Conservation (phyloP, 92 coral and sea anemone genomes). For the Epizoanthus ramosus region DNA sequence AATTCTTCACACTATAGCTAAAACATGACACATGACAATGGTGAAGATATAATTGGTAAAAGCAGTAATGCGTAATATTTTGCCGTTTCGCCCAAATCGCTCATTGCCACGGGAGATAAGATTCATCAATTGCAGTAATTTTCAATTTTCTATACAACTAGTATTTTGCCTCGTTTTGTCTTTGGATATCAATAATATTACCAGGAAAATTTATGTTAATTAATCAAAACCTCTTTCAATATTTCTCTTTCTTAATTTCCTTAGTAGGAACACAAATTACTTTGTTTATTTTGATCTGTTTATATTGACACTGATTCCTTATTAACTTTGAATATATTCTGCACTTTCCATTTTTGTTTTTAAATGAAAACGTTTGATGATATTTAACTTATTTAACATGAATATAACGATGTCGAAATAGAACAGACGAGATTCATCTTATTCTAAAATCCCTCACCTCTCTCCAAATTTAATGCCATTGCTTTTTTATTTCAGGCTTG, state of each 20-base stretch:
- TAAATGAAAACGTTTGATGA: too few species aligned
- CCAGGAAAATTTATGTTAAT: not conserved
- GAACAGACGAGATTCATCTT: not conserved
- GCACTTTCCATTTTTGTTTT: too few species aligned
- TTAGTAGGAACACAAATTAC: not conserved
- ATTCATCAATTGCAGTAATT: not conserved
- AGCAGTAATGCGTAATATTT: too few species aligned
- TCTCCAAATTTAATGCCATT: not conserved
- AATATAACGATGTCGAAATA: too few species aligned
- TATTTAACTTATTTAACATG: too few species aligned
- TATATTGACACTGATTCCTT: not conserved
- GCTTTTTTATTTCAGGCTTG: not conserved
- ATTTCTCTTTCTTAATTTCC: not conserved
- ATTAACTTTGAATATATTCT: not conserved
- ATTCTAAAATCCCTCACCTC: not conserved
- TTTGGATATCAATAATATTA: constrained; percentile 1
- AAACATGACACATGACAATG: not conserved
- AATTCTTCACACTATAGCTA: not conserved
- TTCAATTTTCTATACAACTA: not conserved
- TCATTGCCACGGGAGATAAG: not conserved
- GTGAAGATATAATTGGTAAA: not conserved
- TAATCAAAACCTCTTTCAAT: not conserved
- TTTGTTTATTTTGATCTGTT: not conserved
- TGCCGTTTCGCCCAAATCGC: not conserved
- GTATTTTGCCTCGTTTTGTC: not conserved